Percentiles rank a stretch among this genome's conserved stretches.
phyloP scores from a whole-genome alignment of 2,797 vertebrate species.

The Botia almorhae region DNA sequence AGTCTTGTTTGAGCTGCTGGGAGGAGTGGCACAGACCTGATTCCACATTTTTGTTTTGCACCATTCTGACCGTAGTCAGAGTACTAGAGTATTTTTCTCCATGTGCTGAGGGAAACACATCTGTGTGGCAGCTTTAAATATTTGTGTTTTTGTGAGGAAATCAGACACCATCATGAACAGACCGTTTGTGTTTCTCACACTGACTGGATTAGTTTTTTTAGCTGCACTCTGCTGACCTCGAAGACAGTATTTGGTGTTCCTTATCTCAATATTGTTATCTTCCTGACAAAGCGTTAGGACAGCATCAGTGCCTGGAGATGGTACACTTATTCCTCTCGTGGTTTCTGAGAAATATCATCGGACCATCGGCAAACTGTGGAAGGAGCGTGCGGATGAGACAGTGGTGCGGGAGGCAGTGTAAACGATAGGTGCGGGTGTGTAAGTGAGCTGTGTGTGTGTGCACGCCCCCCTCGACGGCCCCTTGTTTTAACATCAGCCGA shows the following conservation, averaged over 20 bases:
- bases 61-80: constrained; percentile 20
- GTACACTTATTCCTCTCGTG: background rate
- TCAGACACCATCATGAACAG: constrained; percentile 66
- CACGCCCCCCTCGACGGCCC: constrained; percentile 75
- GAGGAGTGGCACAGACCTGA: background rate
- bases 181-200: constrained; percentile 68
- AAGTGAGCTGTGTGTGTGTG: constrained; percentile 34
- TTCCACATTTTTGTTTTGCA: background rate
- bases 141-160: constrained; percentile 71
- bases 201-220: constrained; percentile 46
- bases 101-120: constrained; percentile 45
- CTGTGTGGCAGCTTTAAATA: constrained; percentile 64
- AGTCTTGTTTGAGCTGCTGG: background rate
- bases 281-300: background rate
- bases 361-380: background rate
- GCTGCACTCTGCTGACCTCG: constrained; percentile 22
- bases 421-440: constrained; percentile 26
- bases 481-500: constrained; percentile 76
- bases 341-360: background rate
- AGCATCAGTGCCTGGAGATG: background rate
- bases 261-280: constrained; percentile 16
- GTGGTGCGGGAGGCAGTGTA: background rate
- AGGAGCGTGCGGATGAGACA: background rate
- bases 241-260: constrained; percentile 8
- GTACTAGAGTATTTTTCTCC: constrained; percentile 18